phyloP scores from a whole-genome alignment of 2,113 vertebrate genomes.

The Myotis brandtii region DNA sequence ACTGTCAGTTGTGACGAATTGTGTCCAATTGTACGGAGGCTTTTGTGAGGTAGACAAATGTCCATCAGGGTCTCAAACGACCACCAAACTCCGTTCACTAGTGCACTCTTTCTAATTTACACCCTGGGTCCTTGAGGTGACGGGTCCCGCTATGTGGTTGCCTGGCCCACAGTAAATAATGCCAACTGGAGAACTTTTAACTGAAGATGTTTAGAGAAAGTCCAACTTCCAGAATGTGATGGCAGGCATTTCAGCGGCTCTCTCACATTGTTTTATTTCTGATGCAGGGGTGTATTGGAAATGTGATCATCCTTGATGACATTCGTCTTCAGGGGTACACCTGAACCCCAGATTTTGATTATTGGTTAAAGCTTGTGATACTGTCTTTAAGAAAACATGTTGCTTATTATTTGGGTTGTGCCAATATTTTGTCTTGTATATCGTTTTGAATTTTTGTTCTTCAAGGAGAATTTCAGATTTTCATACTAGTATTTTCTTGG shows the following conservation, averaged over 20 bases:
- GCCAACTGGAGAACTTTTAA: slow-evolving; percentile 19
- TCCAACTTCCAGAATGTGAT: background rate
- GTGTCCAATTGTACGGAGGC: slow-evolving; percentile 7
- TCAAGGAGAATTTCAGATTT: background rate
- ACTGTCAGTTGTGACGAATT: slow-evolving; percentile 65
- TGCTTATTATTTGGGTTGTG: background rate
- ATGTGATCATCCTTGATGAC: background rate
- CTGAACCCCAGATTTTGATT: background rate
- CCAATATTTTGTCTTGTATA: background rate
- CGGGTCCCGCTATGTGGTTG: background rate
- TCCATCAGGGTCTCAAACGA: background rate
- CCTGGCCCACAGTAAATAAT: slow-evolving; percentile 72
- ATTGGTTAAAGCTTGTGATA: background rate
- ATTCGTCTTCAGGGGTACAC: background rate
- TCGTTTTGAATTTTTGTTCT: background rate
- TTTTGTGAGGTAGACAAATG: slow-evolving; percentile 73
- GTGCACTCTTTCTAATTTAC: slow-evolving; percentile 55
- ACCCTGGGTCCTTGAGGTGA: slow-evolving; percentile 26
- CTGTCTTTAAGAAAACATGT: background rate
- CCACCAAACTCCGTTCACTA: slow-evolving; percentile 70
- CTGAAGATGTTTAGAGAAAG: slow-evolving; percentile 32
- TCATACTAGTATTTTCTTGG: background rate
- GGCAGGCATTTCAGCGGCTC: background rate
- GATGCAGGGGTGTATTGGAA: background rate
- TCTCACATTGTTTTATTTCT: background rate